Base-by-base conservation (phyloP, 2,797 vertebrate species). In the Brotula barbata region DNA sequence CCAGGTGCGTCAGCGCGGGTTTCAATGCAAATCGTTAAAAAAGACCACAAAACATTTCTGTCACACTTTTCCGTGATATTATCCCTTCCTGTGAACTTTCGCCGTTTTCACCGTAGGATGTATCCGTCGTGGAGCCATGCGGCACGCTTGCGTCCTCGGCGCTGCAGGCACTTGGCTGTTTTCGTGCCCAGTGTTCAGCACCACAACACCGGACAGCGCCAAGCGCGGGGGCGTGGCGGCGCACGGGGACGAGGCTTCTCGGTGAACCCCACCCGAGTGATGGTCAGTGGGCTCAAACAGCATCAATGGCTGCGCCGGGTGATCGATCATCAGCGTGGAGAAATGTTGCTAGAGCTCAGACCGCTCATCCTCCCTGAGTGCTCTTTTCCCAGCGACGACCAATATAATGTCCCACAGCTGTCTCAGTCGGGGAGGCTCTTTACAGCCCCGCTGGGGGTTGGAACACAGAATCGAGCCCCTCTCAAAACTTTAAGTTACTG, bases 191-290 rank as follows among this genome's bases (percentile, higher is more conserved):
- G 81, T 76, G 80, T 86, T 86, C 87, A 89, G 87, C 83, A 88
- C 85, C 80, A 64, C 3, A 67, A 68, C 72, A 37, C 89, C 83
- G 87, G 88, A 89, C 83, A 88, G 89, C 84, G 82, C 84, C 78
- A 73, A 66, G 74, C 84, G 73, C 81, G 82, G 85, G 81, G 87
- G 83, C 81, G 85, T 78, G 86, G 78, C 80, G 70, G 76, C 77
- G 80, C 78, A 14, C 75, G 70, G 84, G 80, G 73, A 83, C 64
- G 47, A 62, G 68, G 71, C 75, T 82, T 63, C 75, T 65, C 57
- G 28, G 67, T 77, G 80, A 78, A 85, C 85, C 87, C 84, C 82
- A 85, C 85, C 83, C 84, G 64, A 3, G 78, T 2, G 65, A 42
- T 37, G 78, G 75, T 36, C 40, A 45, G 55, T 36, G 15, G 37